Evolutionary conservation across 1,140 invertebrate species (phyloP).

Genomic region (Diprion similis): DNA sequence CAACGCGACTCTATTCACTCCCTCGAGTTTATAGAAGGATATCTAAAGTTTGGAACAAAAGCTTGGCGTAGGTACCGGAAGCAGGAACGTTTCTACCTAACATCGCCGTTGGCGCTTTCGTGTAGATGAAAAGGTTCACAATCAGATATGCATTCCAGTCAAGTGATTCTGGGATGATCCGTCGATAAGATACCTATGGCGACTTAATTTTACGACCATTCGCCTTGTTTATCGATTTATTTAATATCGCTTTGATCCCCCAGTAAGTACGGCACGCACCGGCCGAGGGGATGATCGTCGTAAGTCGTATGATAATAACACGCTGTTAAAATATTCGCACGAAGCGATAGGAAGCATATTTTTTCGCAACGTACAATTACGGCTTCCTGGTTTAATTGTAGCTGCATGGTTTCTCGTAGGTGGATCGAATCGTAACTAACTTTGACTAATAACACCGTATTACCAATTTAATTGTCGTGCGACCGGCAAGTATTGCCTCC

Average conservation of each 20-base stretch:
- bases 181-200: no score
- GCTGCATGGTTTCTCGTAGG: not conserved
- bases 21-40: no score
- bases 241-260: not conserved
- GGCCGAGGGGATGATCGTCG: not conserved
- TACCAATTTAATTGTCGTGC: conserved; percentile 7
- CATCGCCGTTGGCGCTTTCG: no score
- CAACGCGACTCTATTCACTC: no score
- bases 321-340: conserved; percentile 2
- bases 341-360: not conserved
- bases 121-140: no score
- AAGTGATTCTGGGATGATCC: no score
- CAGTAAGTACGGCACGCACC: not conserved
- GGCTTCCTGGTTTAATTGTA: conserved; percentile 5
- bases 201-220: no score
- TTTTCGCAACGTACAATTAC: conserved; percentile 2
- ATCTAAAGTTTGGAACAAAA: no score
- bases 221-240: not conserved
- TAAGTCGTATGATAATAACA: conserved; percentile 1
- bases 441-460: conserved; percentile 7
- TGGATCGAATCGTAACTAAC: conserved; percentile 5
- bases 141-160: no score
- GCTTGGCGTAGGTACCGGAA: no score
- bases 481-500: not conserved
- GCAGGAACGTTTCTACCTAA: no score